Base-by-base conservation (phyloP, 1,140 invertebrate genomes). In the Drosophila obscura region DNA sequence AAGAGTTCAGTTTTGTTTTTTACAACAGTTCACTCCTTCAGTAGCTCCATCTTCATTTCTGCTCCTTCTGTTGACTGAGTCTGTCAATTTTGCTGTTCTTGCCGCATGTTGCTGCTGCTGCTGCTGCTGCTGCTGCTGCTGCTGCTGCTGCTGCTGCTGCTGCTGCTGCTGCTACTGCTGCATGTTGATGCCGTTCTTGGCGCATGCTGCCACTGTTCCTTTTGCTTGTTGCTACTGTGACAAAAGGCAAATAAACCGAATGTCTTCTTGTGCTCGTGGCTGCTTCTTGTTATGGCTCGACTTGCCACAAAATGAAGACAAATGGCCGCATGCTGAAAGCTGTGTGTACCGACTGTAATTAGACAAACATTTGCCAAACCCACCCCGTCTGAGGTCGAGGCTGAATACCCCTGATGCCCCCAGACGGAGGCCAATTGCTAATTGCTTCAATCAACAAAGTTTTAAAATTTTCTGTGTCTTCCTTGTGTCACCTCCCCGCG, bases 401-500 rank as follows among this genome's bases (percentile, higher is more conserved):
- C 19, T 19, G 19, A 19, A 19, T 19, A 1, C 19, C 2, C 1
- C 19, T 19, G 19, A 19, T 19, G 19, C 19, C 19, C 26, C 26
- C 26, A 8, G 63, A 60, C 56, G 67, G 60, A 59, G 60, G 60
- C 77, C 79, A 87, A 83, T 77, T 87, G 83, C 83, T 88, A 87
- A 87, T 87, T 87, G 84, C 83, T 82, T 88, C 83, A 88, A 87
- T 87, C 83, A 87, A 88, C 83, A 74, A 74, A 69, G 16, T 69
- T 69, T 50, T 43, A 52, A 72, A 72, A 72, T 72, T 72, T 72
- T 51, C 68, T 39, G 11, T 39, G 35, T 13, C 35, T 39, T 39
- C 35, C 11, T 11, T 11, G 11, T 39, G 35, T 11, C 35, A 39
- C 35, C 35, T 4, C 3, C 9, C 31, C 0, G 8, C 7, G 26